Base-by-base conservation (phyloP, 2,797 vertebrate species). In the Florisuga fusca region DNA sequence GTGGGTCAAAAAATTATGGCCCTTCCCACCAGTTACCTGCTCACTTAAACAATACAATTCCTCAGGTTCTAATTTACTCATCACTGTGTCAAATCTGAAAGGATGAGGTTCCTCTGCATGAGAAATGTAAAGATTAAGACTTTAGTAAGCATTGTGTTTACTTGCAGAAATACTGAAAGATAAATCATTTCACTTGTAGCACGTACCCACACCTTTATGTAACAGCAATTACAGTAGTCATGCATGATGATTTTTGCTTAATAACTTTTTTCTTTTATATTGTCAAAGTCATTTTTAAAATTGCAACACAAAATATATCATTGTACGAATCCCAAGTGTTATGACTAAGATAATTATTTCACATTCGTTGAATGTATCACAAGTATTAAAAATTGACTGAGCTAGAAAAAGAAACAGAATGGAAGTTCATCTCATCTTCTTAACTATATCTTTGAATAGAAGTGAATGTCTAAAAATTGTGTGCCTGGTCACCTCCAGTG, bases 291-390 rank as follows among this genome's bases (percentile, higher is more conserved):
- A 18, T 84, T 91, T 80, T 8, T 10, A 94, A 84, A 79, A 19
- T 58, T 59, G 58, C 53, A 89, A 62, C 36, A 63, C 34, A 31
- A 85, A 90, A 89, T 73, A 63, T 5, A 48, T 55, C 55, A 71
- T 31, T 2, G 1, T 36, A 61, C 3, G 5, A 85, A 77, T 71
- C 64, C 29, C 68, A 91, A 63, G 74, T 77, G 46, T 77, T 58
- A 67, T 78, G 90, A 90, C 87, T 88, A 67, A 92, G 72, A 59
- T 69, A 95, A 96, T 94, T 84, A 94, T 66, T 95, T 94, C 76
- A 84, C 38, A 51, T 68, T 69, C 54, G 55, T n/a, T 22, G 71
- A 87, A 36, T 34, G 43, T 84, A 73, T 67, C 81, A 79, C 1
- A 1, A 61, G 63, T 33, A 58, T 67, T 51, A 89, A 90, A 95